A percentile compares a stretch with the other conserved stretches of the same genome.
These are phyloP conservation scores for Stenolophus ochropezus DNA, from an alignment of 2,888 invertebrate genomes.

Conservation along the genomic window DNA sequence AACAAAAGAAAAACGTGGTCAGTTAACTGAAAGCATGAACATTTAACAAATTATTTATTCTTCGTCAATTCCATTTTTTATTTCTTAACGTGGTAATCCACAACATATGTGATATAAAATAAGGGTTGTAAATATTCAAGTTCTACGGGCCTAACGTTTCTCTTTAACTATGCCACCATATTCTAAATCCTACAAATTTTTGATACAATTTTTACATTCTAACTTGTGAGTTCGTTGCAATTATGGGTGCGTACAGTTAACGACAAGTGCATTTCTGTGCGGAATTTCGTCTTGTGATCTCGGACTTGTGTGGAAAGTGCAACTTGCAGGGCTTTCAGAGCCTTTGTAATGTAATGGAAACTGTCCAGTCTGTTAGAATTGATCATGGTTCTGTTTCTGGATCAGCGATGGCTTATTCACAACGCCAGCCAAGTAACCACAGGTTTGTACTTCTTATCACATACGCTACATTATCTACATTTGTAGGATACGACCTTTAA, in stretches of 20 bases:
- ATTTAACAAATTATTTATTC: slow-evolving; percentile 7
- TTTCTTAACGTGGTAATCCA: not conserved
- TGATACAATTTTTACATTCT: slow-evolving; percentile 32
- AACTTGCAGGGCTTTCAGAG: slow-evolving; percentile 42
- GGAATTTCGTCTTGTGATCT: slow-evolving; percentile 1
- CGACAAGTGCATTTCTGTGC: slow-evolving; percentile 12
- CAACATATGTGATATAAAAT: slow-evolving; percentile 35
- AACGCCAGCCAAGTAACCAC: slow-evolving; percentile 72
- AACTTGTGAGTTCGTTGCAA: not conserved
- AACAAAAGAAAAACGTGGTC: slow-evolving; percentile 58
- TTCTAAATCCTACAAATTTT: slow-evolving; percentile 46
- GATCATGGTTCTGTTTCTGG: slow-evolving; percentile 73
- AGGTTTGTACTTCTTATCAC: slow-evolving; percentile 66
- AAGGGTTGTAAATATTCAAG: not conserved
- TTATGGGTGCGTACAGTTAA: slow-evolving; percentile 23
- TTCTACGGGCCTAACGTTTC: slow-evolving; percentile 6
- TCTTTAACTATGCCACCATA: slow-evolving; percentile 19
- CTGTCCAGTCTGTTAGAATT: slow-evolving; percentile 72
- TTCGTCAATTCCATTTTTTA: slow-evolving; percentile 34
- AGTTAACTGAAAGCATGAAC: slow-evolving; percentile 40
- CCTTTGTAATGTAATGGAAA: slow-evolving; percentile 70
- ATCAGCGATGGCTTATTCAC: slow-evolving; percentile 73
- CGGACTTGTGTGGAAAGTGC: not conserved
- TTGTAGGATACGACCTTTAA: not conserved
- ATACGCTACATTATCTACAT: not conserved